Conservation (phyloP, 2,113 vertebrate species). For the Panthera tigris region DNA sequence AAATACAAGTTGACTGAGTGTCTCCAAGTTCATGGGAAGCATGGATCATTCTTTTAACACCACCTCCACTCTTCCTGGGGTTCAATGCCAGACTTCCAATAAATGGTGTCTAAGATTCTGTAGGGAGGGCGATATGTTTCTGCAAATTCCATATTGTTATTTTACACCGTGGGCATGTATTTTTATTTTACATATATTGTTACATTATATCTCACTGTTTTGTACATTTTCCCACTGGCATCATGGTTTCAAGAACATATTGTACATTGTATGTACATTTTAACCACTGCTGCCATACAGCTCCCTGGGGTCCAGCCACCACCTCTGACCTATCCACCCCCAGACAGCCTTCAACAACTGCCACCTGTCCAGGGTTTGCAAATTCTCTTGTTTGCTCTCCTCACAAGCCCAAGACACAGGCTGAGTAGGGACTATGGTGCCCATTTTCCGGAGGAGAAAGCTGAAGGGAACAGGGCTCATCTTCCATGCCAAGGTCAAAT, state of each 20-base stretch:
- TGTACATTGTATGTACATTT: not conserved
- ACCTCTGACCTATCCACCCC: not conserved
- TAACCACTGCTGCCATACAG: not conserved
- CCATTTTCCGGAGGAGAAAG: not conserved
- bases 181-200: not conserved
- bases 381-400: not conserved
- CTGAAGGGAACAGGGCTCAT: not conserved
- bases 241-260: not conserved
- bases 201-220: not conserved
- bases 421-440: not conserved
- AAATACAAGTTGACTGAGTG: not conserved
- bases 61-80: not conserved
- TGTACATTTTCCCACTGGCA: not conserved
- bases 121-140: not conserved
- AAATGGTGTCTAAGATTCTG: not conserved
- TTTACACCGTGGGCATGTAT: not conserved
- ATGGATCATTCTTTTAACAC: not conserved
- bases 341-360: not conserved
- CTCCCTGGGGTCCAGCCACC: not conserved
- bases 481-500: not conserved
- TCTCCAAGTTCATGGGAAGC: not conserved
- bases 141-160: not conserved
- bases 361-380: not conserved
- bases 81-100: not conserved
- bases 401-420: not conserved